Evolutionary conservation across 2,113 vertebrate species (phyloP), one percentile per base, ranked within the genome.

Genomic region (Varanus komodoensis): DNA sequence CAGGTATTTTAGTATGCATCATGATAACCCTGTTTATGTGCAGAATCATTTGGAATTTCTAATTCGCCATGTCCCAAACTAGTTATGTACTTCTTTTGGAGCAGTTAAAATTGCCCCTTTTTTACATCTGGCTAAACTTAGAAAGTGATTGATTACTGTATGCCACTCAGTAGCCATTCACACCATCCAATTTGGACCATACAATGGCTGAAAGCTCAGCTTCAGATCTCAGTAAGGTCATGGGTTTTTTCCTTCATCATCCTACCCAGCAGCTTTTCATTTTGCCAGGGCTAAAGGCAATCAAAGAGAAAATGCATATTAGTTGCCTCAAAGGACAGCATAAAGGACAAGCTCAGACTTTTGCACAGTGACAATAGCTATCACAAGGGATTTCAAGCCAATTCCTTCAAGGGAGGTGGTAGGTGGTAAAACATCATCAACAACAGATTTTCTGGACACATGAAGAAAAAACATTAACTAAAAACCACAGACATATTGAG

Each of bases 221-320:
- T 8, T 85, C n/a, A 90, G 71, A 90, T 90, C 61, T 52, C 50
- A 92, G 67, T 89, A 93, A 93, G 88, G 91, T 84, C 92, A 89
- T 7, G 69, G 87, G 84, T 96, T 86, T 91, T 83, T 91, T 38
- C 64, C 86, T 84, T 93, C 94, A 68, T 90, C 87, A 89, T 21
- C 48, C 83, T 83, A 82, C 17, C 1, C 25, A 79, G 52, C 50
- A 90, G 48, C 61, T 77, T 86, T 77, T 38, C 48, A 61, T 44
- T 64, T 91, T 90, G 69, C 85, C n/a, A 38, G 27, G 83, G 38
- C 86, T 11, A 6, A 44, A 17, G 34, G 80, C 78, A 64, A 3
- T 4, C 32, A 67, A n/a, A 81, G 71, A 89, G 90, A 92, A 3
- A 11, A 64, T 3, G 61, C 0, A 0, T 48, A 80, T 93, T 91